phyloP scores from a whole-genome alignment of 2,113 vertebrate genomes.

The Anolis sagrei region DNA sequence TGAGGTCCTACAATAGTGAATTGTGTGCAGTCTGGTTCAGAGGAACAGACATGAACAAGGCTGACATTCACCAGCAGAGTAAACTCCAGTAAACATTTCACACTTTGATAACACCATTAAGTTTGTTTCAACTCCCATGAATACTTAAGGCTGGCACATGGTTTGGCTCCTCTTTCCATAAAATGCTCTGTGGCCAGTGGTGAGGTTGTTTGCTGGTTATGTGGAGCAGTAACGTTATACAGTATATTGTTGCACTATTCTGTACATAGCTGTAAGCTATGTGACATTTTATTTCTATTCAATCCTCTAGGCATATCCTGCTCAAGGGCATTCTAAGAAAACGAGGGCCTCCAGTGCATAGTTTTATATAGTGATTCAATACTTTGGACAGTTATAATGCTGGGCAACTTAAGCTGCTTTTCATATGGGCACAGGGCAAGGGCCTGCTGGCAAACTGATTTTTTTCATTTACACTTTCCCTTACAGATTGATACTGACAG shows the following conservation, averaged over 20 bases:
- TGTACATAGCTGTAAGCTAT: not conserved
- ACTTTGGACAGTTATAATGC: not conserved
- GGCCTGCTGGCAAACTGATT: not conserved
- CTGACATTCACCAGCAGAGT: not conserved
- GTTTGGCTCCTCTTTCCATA: not conserved
- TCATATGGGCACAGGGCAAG: not conserved
- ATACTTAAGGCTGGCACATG: not conserved
- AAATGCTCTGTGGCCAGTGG: not conserved
- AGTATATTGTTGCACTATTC: not conserved
- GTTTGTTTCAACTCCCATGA: not conserved
- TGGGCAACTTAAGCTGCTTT: not conserved
- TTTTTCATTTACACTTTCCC: not conserved
- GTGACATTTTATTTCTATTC: not conserved
- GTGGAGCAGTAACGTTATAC: not conserved
- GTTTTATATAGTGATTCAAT: not conserved
- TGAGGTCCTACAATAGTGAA: no score
- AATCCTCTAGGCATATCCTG: not conserved
- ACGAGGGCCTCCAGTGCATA: not conserved
- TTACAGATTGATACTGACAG: not conserved
- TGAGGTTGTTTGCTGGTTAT: not conserved
- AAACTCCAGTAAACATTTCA: not conserved
- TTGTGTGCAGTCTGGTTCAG: no score
- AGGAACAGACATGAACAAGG: no score
- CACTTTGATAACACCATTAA: not conserved
- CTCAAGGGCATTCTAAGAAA: not conserved